These are phyloP conservation scores for Chrysaora quinquecirrha DNA, from an alignment of 30 jellyfish, hydroid and myxozoan genomes.

Conservation along the genomic window DNA sequence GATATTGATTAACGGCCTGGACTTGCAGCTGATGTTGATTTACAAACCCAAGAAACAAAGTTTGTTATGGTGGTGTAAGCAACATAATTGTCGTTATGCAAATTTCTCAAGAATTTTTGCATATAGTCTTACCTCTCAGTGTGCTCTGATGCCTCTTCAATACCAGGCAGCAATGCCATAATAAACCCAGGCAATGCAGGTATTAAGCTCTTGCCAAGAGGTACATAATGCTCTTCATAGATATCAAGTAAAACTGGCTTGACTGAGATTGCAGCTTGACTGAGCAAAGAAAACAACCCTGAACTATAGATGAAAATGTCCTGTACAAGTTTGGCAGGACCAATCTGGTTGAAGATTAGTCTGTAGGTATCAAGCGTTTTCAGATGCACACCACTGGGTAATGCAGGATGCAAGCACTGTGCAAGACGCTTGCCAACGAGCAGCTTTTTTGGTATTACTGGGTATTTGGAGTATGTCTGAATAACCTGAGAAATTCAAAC, in stretches of 20 bases:
- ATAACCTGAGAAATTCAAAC: conserved; percentile 73
- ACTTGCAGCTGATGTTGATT: too few species aligned
- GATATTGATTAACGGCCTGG: too few species aligned
- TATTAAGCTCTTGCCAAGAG: conserved; percentile 67
- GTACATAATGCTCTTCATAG: conserved; percentile 81
- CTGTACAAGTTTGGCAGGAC: conserved; percentile 73
- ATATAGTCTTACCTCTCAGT: conserved; percentile 90
- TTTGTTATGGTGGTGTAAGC: too few species aligned
- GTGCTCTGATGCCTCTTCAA: conserved; percentile 93
- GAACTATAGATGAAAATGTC: conserved; percentile 86
- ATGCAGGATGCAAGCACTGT: conserved; percentile 97
- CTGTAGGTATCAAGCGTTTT: conserved; percentile 87
- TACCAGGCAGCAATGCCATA: conserved; percentile 92
- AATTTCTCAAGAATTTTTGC: too few species aligned
- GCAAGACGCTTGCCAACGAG: conserved; percentile 96
- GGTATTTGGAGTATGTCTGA: conserved; percentile 64
- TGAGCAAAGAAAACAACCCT: conserved; percentile 86
- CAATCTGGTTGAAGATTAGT: conserved; percentile 84
- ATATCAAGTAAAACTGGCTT: conserved; percentile 80
- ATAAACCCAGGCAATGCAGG: conserved; percentile 93
- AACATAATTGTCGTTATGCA: too few species aligned
- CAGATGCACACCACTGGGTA: conserved; percentile 98
- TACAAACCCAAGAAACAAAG: too few species aligned
- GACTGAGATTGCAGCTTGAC: conserved; percentile 93
- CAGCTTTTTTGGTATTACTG: conserved; percentile 85